Percentiles rank a stretch among this genome's conserved stretches.
Conservation (phyloP, 2,797 vertebrate species). For the Enteromius argenteus region DNA sequence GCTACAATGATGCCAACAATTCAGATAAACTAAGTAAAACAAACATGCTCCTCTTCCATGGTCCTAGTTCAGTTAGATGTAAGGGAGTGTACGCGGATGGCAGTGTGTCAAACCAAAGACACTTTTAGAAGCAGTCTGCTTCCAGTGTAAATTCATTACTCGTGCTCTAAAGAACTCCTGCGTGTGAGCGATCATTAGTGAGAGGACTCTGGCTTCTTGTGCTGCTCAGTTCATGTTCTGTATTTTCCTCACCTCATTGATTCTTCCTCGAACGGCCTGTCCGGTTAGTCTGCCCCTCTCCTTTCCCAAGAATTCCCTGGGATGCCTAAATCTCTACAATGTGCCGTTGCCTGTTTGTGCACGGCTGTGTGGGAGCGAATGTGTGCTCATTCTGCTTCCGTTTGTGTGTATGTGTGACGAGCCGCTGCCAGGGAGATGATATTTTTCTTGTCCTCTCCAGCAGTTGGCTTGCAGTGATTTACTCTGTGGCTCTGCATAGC, state of each 20-base stretch:
- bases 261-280: slow-evolving; percentile 19
- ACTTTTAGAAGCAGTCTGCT: not conserved
- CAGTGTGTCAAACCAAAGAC: not conserved
- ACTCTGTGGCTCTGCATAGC: slow-evolving; percentile 48
- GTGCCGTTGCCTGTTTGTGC: not conserved
- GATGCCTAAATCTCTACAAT: slow-evolving; percentile 30
- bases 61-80: not conserved
- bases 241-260: not conserved
- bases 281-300: slow-evolving; percentile 42
- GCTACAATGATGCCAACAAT: not conserved
- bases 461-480: slow-evolving; percentile 46
- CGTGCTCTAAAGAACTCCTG: slow-evolving; percentile 7
- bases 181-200: not conserved
- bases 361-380: slow-evolving; percentile 2
- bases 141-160: slow-evolving; percentile 7
- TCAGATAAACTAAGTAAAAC: not conserved
- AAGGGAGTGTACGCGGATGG: slow-evolving; percentile 4
- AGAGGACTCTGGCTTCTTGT: slow-evolving; percentile 21
- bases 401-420: slow-evolving; percentile 12
- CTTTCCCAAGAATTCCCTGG: slow-evolving; percentile 27
- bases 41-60: not conserved
- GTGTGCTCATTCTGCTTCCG: not conserved
- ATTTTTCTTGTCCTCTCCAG: slow-evolving; percentile 51
- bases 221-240: slow-evolving; percentile 17
- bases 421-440: slow-evolving; percentile 36